Base-by-base conservation (phyloP, 2,888 invertebrate genomes). In the Apocheima hispidaria region DNA sequence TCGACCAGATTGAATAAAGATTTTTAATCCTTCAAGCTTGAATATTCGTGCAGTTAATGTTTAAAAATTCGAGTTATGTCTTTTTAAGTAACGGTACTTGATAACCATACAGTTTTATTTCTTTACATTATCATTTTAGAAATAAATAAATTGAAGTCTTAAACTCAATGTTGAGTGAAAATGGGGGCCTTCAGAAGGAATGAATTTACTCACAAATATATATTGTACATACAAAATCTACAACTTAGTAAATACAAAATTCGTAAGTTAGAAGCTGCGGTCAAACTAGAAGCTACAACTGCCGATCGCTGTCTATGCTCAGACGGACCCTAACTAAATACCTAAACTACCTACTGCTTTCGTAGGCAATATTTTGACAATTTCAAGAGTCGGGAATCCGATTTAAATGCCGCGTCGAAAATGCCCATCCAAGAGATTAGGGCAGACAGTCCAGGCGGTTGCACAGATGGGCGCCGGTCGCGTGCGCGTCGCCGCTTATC, bases 401-500 rank as follows among this genome's bases (percentile, higher is more conserved):
- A 65, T 65, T 60, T 54, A 56, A 67, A 63, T 63, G 55, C 61
- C 66, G 68, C 65, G 59, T 64, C 53, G 55, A 60, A 56, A 55
- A 50, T 41, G 60, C 60, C 63, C 61, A 68, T 74, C 72, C 68
- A 74, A 72, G 77, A 74, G 78, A 82, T 83, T 83, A 81, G 61
- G 69, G 72, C 56, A 65, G 79, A 77, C 66, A 65, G 63, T 63
- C 35, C 44, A 68, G 64, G 71, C 65, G 66, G 63, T 63, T 52
- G 56, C 20, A 23, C 52, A 60, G 70, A 64, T 63, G 63, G 68
- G 44, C 52, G 38, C 20, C 38, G 40, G 66, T 72, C 68, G 70
- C 71, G 72, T 72, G 73, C 75, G 74, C 75, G 75, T 70, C 69
- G 63, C 73, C 71, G 82, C 86, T 87, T 87, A 87, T 87, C 88